Conservation (phyloP, 2,113 vertebrate genomes). For the Neolamprologus modestus region DNA sequence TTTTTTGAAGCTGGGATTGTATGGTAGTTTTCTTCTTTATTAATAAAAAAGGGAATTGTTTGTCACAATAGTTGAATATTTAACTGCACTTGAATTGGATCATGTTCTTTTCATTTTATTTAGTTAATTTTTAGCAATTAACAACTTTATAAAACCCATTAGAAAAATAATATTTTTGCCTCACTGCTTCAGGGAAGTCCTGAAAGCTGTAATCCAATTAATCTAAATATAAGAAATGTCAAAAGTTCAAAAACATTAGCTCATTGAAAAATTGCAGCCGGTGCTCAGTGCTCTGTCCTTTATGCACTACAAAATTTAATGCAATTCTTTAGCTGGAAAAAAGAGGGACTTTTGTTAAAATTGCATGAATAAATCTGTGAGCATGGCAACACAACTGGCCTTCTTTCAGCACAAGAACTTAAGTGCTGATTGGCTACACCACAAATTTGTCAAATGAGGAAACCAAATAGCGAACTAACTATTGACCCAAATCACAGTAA, state of each 20-base stretch:
- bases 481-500: neutral
- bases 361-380: neutral
- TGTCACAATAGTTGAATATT: neutral
- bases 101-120: neutral
- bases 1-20: neutral
- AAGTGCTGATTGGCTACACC: accelerated
- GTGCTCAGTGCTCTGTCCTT: neutral
- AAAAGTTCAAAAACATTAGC: neutral
- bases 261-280: neutral
- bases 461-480: neutral
- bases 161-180: neutral
- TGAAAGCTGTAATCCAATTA: neutral
- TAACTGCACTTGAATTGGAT: neutral
- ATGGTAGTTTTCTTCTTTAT: neutral
- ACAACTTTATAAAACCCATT: neutral
- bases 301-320: neutral
- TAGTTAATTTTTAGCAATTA: neutral
- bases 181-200: neutral
- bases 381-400: neutral
- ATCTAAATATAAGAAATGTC: neutral
- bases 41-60: neutral
- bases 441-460: neutral
- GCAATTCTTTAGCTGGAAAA: neutral
- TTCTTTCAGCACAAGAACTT: neutral
- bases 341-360: neutral